Evolutionary conservation across 1,140 invertebrate species (phyloP).

Genomic region (Plectrocnemia conspersa): DNA sequence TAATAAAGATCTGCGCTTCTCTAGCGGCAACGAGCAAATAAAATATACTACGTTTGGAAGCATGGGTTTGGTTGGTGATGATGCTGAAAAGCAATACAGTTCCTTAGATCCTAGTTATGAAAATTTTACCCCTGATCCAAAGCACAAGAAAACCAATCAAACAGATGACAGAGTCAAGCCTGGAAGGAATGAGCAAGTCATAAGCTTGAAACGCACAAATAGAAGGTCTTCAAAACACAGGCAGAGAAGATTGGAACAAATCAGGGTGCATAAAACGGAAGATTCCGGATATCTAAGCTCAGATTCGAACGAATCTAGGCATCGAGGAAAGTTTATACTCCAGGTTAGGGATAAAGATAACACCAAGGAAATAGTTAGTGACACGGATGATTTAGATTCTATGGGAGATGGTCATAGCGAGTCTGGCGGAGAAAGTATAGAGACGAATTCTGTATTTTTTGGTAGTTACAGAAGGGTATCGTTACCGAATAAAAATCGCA

Average conservation of each 20-base stretch:
- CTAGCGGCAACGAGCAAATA: not conserved
- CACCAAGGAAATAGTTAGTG: slow-evolving; percentile 24
- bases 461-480: slow-evolving; percentile 53
- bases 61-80: slow-evolving; percentile 11
- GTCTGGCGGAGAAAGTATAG: slow-evolving; percentile 77
- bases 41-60: slow-evolving; percentile 27
- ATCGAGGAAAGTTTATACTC: slow-evolving; percentile 45
- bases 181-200: slow-evolving; percentile 3
- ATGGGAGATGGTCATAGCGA: slow-evolving; percentile 70
- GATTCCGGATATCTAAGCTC: slow-evolving; percentile 67
- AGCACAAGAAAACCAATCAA: slow-evolving; percentile 11
- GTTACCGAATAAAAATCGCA: slow-evolving; percentile 12
- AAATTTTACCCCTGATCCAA: slow-evolving; percentile 25
- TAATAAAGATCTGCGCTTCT: not conserved
- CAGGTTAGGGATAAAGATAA: slow-evolving; percentile 40
- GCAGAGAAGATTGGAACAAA: slow-evolving; percentile 44
- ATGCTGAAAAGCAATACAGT: slow-evolving; percentile 8
- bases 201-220: slow-evolving; percentile 38
- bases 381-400: slow-evolving; percentile 63
- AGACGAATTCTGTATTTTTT: slow-evolving; percentile 77
- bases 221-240: slow-evolving; percentile 42
- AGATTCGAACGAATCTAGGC: slow-evolving; percentile 58
- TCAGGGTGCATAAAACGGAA: slow-evolving; percentile 49
- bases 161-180: not conserved
- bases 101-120: slow-evolving; percentile 27